Percentiles rank a stretch among this genome's conserved stretches.
Conservation (phyloP, 2,113 vertebrate species). For the Corythoichthys intestinalis region DNA sequence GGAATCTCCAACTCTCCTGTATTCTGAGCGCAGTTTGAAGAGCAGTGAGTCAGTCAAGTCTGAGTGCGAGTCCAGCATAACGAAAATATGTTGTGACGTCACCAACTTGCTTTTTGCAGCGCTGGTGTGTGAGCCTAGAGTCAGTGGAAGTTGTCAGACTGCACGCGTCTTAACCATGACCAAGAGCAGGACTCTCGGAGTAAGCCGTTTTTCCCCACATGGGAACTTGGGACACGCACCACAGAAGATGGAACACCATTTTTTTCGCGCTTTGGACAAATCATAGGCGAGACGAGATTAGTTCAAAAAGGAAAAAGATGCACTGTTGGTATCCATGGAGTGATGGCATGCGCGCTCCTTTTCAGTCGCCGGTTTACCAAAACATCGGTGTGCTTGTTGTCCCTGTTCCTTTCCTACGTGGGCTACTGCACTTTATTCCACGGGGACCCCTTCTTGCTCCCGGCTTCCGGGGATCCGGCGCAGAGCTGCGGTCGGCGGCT, state of each 20-base stretch:
- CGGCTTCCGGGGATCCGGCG: conserved; percentile 54
- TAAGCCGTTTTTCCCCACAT: not conserved
- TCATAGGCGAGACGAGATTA: not conserved
- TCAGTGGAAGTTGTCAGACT: conserved; percentile 32
- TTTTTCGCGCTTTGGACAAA: conserved; percentile 8
- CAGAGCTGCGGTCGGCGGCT: conserved; percentile 63
- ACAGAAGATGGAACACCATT: not conserved
- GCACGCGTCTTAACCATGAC: conserved; percentile 28
- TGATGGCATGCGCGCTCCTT: conserved; percentile 85
- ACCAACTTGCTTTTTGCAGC: conserved; percentile 17
- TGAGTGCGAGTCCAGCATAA: conserved; percentile 1
- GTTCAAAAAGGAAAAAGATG: conserved; percentile 53
- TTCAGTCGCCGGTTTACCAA: conserved; percentile 75
- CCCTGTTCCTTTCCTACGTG: conserved; percentile 78
- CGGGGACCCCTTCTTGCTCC: conserved; percentile 67
- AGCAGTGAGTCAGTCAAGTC: conserved; percentile 1
- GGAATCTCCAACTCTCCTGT: not conserved
- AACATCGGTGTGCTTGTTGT: conserved; percentile 75
- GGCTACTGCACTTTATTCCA: conserved; percentile 81
- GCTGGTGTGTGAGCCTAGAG: conserved; percentile 29
- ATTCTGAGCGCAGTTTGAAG: not conserved
- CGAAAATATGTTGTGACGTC: conserved; percentile 58
- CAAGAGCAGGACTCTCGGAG: not conserved
- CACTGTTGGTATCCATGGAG: conserved; percentile 70
- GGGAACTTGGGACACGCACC: not conserved